These are phyloP conservation scores for Polymixis lichenea DNA, from an alignment of 2,888 invertebrate genomes.

Conservation along the genomic window DNA sequence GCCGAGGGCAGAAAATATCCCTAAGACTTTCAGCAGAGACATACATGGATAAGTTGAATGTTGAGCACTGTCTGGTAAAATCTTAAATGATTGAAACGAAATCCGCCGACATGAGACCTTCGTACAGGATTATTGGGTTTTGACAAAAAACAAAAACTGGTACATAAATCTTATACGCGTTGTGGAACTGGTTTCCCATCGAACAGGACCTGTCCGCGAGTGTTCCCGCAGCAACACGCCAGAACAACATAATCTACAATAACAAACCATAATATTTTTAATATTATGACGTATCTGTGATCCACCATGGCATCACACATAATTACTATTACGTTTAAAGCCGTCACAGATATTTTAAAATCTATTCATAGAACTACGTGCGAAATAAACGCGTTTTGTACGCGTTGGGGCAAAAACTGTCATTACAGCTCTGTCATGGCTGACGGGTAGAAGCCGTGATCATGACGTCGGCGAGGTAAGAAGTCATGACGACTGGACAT, in stretches of 20 bases:
- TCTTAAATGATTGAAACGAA: not conserved
- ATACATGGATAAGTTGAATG: not conserved
- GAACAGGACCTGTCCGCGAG: constrained; percentile 8
- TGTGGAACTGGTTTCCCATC: constrained; percentile 25
- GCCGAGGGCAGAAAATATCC: not conserved
- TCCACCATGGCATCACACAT: not conserved
- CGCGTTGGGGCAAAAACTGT: constrained; percentile 16
- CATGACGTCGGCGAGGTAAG: constrained; percentile 17
- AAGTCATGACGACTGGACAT: constrained; percentile 3
- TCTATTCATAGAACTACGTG: constrained; percentile 41
- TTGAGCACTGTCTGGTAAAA: too few relatives aligned
- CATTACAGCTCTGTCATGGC: constrained; percentile 10
- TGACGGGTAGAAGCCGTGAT: not conserved
- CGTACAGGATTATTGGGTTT: constrained; percentile 3
- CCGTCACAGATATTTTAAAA: constrained; percentile 14
- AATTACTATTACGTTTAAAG: constrained; percentile 17
- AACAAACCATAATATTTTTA: constrained; percentile 12
- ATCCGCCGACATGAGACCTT: not conserved
- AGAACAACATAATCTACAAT: constrained; percentile 5
- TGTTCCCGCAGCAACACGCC: not conserved
- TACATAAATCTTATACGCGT: not conserved
- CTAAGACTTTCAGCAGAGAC: not conserved
- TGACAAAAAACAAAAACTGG: constrained; percentile 8
- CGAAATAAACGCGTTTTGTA: constrained; percentile 23
- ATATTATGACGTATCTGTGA: constrained; percentile 32